Conservation (phyloP, 92 coral and sea anemone genomes). For the Parazoanthus swiftii region DNA sequence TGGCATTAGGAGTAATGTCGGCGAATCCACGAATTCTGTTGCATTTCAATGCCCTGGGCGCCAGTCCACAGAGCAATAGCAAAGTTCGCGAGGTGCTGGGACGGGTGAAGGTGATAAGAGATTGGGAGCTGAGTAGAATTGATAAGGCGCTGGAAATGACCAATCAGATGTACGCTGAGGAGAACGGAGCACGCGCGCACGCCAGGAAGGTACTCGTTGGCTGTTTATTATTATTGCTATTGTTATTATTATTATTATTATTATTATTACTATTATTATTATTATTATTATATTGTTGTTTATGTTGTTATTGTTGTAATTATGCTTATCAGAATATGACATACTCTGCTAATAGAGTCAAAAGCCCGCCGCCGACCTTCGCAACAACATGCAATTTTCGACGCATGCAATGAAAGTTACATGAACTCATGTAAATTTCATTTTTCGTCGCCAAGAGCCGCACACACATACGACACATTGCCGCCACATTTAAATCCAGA, state of each 20-base stretch:
- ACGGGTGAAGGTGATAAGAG: conserved; percentile 11
- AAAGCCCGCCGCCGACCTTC: no score
- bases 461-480: no score
- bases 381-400: no score
- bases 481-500: no score
- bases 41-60: conserved; percentile 35
- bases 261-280: not conserved
- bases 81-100: conserved; percentile 21
- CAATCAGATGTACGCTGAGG: not conserved
- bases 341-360: no score
- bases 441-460: no score
- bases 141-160: conserved; percentile 26
- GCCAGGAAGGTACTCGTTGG: conserved; percentile 15
- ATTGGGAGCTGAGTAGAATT: conserved; percentile 2
- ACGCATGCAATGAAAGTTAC: no score
- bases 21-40: conserved; percentile 15
- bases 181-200: conserved; percentile 30
- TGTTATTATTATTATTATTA: not conserved
- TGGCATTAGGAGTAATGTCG: conserved; percentile 34
- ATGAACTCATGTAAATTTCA: no score
- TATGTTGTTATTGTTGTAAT: no score
- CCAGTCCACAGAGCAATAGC: conserved; percentile 25
- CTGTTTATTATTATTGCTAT: no score
- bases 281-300: not conserved
- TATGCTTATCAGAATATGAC: not conserved